These are phyloP conservation scores for Bombus pyrosoma DNA, from an alignment of 1,140 invertebrate genomes.

Conservation along the genomic window DNA sequence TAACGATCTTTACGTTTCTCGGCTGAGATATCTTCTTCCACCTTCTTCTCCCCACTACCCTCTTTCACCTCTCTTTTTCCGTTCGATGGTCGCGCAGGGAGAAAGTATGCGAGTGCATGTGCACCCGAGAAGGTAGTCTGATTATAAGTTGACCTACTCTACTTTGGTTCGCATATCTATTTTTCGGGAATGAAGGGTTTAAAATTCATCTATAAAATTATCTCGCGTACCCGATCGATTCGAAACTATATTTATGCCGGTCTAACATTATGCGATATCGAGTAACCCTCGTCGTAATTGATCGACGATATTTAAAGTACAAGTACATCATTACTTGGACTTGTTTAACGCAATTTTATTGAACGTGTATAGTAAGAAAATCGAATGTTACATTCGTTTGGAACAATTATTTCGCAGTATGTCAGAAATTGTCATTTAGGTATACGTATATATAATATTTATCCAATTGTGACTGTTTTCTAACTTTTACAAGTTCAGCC, in stretches of 20 bases:
- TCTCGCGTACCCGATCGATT: slow-evolving; percentile 15
- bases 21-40: neutral
- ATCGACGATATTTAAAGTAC: slow-evolving; percentile 41
- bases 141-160: slow-evolving; percentile 65
- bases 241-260: slow-evolving; percentile 14
- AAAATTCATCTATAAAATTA: slow-evolving; percentile 34
- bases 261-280: slow-evolving; percentile 34
- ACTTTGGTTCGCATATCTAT: slow-evolving; percentile 52
- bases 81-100: slow-evolving; percentile 35
- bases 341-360: slow-evolving; percentile 30
- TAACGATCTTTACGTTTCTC: neutral
- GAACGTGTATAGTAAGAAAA: slow-evolving; percentile 25
- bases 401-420: slow-evolving; percentile 1
- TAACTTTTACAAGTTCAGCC: neutral
- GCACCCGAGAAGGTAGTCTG: slow-evolving; percentile 51
- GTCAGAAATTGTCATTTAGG: neutral
- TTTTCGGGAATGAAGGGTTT: slow-evolving; percentile 33
- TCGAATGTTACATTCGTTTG: slow-evolving; percentile 21
- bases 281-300: slow-evolving; percentile 35
- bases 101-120: slow-evolving; percentile 42
- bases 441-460: neutral
- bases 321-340: neutral
- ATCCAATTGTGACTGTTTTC: neutral
- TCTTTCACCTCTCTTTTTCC: slow-evolving; percentile 1
- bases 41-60: neutral